A percentile compares a stretch with the other conserved stretches of the same genome.
Conservation (phyloP, 2,113 vertebrate genomes). For the Melanerpes formicivorus region DNA sequence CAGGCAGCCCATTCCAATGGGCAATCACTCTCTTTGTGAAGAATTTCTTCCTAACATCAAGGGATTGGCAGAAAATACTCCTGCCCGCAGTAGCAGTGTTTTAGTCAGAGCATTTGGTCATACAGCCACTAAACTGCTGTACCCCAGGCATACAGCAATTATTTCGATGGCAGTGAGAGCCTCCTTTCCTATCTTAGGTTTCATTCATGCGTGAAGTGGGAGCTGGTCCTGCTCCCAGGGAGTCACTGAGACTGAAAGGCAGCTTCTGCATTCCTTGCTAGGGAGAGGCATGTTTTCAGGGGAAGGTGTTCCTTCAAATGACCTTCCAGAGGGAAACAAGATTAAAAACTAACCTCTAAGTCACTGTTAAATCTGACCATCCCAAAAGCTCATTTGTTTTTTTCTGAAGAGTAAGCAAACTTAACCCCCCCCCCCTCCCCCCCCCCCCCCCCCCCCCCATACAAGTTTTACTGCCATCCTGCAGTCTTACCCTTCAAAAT, state of each 20-base stretch:
- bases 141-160: not conserved
- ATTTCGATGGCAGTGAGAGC: not conserved
- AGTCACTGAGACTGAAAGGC: not conserved
- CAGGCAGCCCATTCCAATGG: no score
- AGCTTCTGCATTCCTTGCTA: not conserved
- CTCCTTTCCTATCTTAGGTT: not conserved
- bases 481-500: conserved; percentile 72
- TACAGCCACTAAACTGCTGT: fast-evolving
- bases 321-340: conserved; percentile 28
- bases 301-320: conserved; percentile 9
- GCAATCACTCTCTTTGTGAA: no score
- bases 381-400: not conserved
- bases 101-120: not conserved
- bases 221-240: not conserved
- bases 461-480: conserved; percentile 60
- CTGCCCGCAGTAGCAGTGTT: not conserved
- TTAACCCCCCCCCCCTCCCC: conserved; percentile 44
- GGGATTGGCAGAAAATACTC: not conserved
- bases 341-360: conserved; percentile 19
- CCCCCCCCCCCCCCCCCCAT: conserved; percentile 37
- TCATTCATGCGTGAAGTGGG: not conserved
- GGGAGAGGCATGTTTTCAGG: not conserved
- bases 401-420: conserved; percentile 58
- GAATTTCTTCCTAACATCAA: no score
- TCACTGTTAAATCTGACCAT: not conserved